A percentile compares a stretch with the other conserved stretches of the same genome.
phyloP scores from a whole-genome alignment of 37 sponge, comb jelly and placozoan genomes.

The Cladorhizidae sp. region DNA sequence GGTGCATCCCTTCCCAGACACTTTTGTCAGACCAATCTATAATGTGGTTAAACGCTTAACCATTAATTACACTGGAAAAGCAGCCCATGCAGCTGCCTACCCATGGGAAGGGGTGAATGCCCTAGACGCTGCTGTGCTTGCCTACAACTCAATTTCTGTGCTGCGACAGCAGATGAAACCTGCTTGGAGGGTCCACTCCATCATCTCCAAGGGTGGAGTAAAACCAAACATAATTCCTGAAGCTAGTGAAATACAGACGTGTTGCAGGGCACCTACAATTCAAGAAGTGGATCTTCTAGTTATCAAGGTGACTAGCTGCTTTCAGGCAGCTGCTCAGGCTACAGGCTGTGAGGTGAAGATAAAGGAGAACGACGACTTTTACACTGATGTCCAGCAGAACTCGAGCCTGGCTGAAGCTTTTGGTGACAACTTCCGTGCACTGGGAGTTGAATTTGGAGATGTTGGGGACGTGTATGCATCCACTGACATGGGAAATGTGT shows the following conservation, averaged over 20 bases:
- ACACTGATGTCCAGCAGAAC: slow-evolving; percentile 62
- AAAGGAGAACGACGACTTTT: slow-evolving; percentile 4
- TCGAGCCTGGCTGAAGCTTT: slow-evolving; percentile 35
- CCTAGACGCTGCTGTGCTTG: slow-evolving; percentile 92
- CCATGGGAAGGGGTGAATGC: slow-evolving; percentile 94
- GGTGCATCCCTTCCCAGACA: slow-evolving; percentile 80
- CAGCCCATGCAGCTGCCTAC: slow-evolving; percentile 77
- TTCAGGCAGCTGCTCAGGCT: slow-evolving; percentile 75
- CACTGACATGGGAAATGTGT: slow-evolving; percentile 96
- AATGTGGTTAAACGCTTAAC: slow-evolving; percentile 5
- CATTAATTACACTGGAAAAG: slow-evolving; percentile 65
- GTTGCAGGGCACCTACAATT: slow-evolving; percentile 67
- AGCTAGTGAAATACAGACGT: slow-evolving; percentile 43
- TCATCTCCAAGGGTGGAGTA: slow-evolving; percentile 85
- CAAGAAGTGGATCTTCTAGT: slow-evolving; percentile 51
- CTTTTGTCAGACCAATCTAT: slow-evolving; percentile 3
- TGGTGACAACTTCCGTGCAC: slow-evolving; percentile 17
- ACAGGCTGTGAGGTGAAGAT: slow-evolving; percentile 82
- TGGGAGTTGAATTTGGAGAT: slow-evolving; percentile 8
- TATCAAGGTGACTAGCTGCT: slow-evolving; percentile 49
- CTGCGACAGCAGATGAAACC: slow-evolving; percentile 93
- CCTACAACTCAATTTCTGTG: slow-evolving; percentile 81
- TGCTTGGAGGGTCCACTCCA: slow-evolving; percentile 78
- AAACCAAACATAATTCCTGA: slow-evolving; percentile 91
- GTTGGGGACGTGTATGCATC: slow-evolving; percentile 39